Base-by-base conservation (phyloP, 2,113 vertebrate genomes). In the Sylvilagus bachmani region DNA sequence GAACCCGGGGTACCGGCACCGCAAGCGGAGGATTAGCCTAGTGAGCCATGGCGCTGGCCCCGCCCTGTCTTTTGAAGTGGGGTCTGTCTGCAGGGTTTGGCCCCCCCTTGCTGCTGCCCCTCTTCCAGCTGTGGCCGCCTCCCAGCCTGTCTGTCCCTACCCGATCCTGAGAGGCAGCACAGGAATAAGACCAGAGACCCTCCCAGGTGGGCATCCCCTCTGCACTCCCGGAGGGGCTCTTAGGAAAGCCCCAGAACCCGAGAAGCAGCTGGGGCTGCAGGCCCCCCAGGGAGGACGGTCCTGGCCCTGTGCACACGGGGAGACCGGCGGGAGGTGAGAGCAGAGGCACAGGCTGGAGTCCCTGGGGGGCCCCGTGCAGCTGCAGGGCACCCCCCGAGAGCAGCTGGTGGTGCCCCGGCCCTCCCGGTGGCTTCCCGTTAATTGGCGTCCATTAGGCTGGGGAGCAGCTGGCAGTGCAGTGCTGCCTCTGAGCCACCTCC, bases 391-490 rank as follows among this genome's bases (percentile, higher is more conserved):
- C 29, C 3, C 7, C 70, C 2, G 21, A 44, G 51, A 92, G 24
- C n/a, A 22, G 71, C 88, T 80, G 87, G 33, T 25, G 71, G 70
- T 17, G 67, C 25, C 2, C 61, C 29, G 1, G 6, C 27, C 67
- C 16, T 5, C 67, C 77, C 73, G 3, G 55, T 55, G 81, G 14
- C 33, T 64, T 86, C 74, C 38, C 38, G 16, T 81, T 94, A 58
- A 75, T 90, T 86, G 89, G n/a, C 82, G 21, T 81, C 86, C 61
- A 86, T 94, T 91, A 67, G 82, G 16, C 13, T 66, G 62, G 33
- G 11, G 12, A 80, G 49, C 93, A 89, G 89, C 64, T 78, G 89
- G 79, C 69, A 88, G 36, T 31, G 51, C 78, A 25, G 27, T 10
- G 19, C 81, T 87, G 85, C 51, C 58, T 81, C 49, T 64, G 73